Percentiles rank a stretch among this genome's conserved stretches.
These are phyloP conservation scores for Patella pellucida DNA, from an alignment of 2,888 invertebrate genomes.

Conservation along the genomic window DNA sequence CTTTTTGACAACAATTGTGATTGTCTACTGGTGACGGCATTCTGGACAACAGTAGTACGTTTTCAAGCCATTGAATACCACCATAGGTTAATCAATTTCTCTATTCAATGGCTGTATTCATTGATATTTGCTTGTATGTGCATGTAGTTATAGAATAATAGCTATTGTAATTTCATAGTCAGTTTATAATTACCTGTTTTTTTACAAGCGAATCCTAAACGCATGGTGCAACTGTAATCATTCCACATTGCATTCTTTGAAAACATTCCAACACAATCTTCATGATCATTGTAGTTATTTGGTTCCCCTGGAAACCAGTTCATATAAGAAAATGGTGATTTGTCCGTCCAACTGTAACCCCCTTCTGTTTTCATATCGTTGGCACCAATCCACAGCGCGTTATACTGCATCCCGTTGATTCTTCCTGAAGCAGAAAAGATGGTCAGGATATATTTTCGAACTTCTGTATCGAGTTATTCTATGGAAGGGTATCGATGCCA, in stretches of 20 bases:
- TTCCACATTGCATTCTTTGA: conserved; percentile 43
- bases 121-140: too few species aligned
- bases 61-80: too few species aligned
- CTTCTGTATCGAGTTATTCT: too few species aligned
- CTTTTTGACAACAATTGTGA: too few species aligned
- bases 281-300: conserved; percentile 41
- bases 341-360: conserved; percentile 60
- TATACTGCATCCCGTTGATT: conserved; percentile 33
- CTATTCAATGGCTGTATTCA: too few species aligned
- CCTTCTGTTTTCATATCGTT: conserved; percentile 48
- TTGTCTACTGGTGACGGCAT: too few species aligned
- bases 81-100: too few species aligned
- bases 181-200: conserved; percentile 36
- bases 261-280: conserved; percentile 45
- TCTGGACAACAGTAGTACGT: too few species aligned
- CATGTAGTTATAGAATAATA: too few species aligned
- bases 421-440: conserved; percentile 34
- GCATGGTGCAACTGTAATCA: conserved; percentile 37
- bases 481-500: too few species aligned
- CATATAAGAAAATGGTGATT: conserved; percentile 53
- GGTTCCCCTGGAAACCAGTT: conserved; percentile 57
- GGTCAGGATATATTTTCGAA: too few species aligned
- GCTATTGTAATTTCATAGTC: too few species aligned
- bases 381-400: conserved; percentile 57
- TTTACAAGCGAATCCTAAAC: conserved; percentile 45